A percentile compares a stretch with the other conserved stretches of the same genome.
Evolutionary conservation across 2,797 vertebrate species (phyloP).

Genomic region (Phataginus tetradactyla): DNA sequence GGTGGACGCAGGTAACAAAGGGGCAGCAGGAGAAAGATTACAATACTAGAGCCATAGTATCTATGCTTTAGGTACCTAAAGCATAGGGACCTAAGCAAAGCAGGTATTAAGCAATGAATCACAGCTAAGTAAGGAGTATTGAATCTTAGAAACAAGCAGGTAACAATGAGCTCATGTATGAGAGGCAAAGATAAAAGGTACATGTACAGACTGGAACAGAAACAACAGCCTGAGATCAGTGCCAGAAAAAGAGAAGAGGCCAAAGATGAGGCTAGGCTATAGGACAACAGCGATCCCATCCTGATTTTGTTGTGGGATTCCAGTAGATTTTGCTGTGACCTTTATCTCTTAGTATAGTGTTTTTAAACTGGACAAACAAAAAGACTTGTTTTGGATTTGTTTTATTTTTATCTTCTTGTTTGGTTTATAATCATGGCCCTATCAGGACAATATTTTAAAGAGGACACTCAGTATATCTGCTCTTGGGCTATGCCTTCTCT

Average conservation of each 20-base stretch:
- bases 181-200: neutral
- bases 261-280: fast-evolving
- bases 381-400: neutral
- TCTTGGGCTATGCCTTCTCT: neutral
- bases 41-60: neutral
- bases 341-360: neutral
- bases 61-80: neutral
- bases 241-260: neutral
- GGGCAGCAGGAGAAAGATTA: neutral
- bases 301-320: neutral
- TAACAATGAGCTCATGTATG: neutral
- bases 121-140: neutral
- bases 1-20: neutral
- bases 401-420: neutral
- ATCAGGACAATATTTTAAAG: neutral
- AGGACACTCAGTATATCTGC: neutral
- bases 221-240: neutral
- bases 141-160: neutral
- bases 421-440: neutral
- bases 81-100: neutral
- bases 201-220: neutral
- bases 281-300: neutral
- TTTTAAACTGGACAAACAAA: neutral
- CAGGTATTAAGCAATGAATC: neutral
- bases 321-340: neutral